Conservation (phyloP, 2,888 invertebrate genomes). For the Acronicta psi region DNA sequence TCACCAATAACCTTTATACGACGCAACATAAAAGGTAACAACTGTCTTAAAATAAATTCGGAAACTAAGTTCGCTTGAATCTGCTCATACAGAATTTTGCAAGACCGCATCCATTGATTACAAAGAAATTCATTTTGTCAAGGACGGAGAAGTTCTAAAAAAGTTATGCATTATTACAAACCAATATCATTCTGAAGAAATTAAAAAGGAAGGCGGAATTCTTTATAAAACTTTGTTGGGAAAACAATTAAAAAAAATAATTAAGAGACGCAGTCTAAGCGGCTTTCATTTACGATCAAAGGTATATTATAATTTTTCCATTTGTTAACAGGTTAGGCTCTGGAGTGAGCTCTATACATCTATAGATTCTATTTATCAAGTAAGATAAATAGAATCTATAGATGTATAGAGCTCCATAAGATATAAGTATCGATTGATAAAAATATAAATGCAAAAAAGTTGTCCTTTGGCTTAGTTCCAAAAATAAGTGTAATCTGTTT, state of each 20-base stretch:
- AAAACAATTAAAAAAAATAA: conserved; percentile 9
- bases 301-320: no score
- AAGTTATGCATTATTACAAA: conserved; percentile 18
- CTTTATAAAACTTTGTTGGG: conserved; percentile 2
- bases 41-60: conserved; percentile 27
- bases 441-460: no score
- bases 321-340: no score
- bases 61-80: conserved; percentile 11
- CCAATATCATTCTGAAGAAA: conserved; percentile 7
- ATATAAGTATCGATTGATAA: conserved; percentile 9
- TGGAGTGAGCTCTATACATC: no score
- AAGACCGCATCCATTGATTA: conserved; percentile 17
- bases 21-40: conserved; percentile 24
- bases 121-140: conserved; percentile 31
- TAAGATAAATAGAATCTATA: no score
- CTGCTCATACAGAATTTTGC: conserved; percentile 17
- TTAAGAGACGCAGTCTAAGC: neutral
- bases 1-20: conserved; percentile 29
- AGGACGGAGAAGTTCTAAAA: conserved; percentile 13
- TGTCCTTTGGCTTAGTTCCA: neutral
- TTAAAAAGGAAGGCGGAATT: conserved; percentile 7
- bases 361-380: no score
- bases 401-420: no score
- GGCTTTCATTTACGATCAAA: neutral
- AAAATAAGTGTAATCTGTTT: conserved; percentile 17